Evolutionary conservation across 1,140 invertebrate species (phyloP).

Genomic region (Penaeus indicus): DNA sequence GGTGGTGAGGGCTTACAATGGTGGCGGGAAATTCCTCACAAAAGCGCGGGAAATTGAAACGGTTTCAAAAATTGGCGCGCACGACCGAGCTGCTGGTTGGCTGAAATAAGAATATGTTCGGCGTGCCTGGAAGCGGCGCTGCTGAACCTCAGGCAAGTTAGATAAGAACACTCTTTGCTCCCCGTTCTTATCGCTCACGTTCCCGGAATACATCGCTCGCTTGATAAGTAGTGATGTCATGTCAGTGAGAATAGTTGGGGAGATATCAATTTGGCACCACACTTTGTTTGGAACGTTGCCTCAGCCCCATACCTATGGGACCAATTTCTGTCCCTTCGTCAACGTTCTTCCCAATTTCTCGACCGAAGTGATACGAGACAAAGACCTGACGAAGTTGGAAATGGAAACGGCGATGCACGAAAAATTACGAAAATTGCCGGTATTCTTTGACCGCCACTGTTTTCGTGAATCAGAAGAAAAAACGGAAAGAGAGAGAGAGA

Average conservation of each 20-base stretch:
- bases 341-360: constrained; percentile 55
- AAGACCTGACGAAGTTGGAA: constrained; percentile 55
- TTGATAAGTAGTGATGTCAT: constrained; percentile 59
- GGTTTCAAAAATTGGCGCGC: constrained; percentile 63
- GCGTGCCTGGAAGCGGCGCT: constrained; percentile 30
- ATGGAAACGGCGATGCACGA: constrained; percentile 44
- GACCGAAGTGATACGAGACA: constrained; percentile 59
- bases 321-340: constrained; percentile 38
- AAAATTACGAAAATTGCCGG: constrained; percentile 45
- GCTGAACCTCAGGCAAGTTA: constrained; percentile 41
- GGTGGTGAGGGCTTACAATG: constrained; percentile 58
- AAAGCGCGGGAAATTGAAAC: constrained; percentile 64
- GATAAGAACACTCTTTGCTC: constrained; percentile 61
- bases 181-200: constrained; percentile 57
- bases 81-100: constrained; percentile 47
- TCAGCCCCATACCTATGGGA: constrained; percentile 18
- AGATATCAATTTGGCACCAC: constrained; percentile 56
- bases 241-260: constrained; percentile 47
- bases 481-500: neutral
- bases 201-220: constrained; percentile 60
- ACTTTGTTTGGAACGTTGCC: constrained; percentile 32
- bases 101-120: constrained; percentile 46
- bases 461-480: neutral
- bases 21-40: constrained; percentile 61
- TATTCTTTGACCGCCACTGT: constrained; percentile 17